A percentile compares a stretch with the other conserved stretches of the same genome.
These are phyloP conservation scores for Glyphotaelius pellucidus DNA, from an alignment of 2,888 invertebrate species.

Conservation along the genomic window DNA sequence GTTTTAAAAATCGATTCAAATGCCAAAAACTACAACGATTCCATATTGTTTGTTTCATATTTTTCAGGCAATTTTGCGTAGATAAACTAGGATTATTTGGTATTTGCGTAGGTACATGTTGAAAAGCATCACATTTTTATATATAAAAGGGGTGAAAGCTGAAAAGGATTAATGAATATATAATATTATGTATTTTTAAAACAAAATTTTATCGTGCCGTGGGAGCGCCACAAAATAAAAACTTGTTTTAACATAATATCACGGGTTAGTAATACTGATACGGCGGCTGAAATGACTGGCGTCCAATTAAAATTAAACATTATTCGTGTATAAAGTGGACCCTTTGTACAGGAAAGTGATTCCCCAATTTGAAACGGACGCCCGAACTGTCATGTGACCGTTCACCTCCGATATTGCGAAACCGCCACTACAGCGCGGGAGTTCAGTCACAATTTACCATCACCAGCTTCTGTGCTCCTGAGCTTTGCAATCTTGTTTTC, in stretches of 20 bases:
- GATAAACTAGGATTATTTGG: background rate
- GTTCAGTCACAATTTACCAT: background rate
- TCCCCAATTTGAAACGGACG: constrained; percentile 13
- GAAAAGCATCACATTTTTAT: background rate
- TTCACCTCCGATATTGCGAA: constrained; percentile 22
- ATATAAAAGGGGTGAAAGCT: background rate
- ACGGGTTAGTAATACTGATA: background rate
- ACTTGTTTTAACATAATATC: constrained; percentile 3
- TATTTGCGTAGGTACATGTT: background rate
- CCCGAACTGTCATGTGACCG: constrained; percentile 34
- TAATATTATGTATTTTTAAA: background rate
- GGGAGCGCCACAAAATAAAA: background rate
- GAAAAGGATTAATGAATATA: background rate
- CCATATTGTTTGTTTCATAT: background rate
- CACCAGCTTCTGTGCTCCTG: background rate
- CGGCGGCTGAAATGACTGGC: background rate
- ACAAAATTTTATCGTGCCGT: background rate
- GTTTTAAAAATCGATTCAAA: no score
- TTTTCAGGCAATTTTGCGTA: background rate
- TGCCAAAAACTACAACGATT: no score
- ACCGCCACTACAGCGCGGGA: background rate
- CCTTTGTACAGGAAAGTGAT: constrained; percentile 42
- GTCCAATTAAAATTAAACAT: constrained; percentile 37
- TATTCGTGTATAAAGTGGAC: background rate
- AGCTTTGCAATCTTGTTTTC: background rate